Evolutionary conservation across 2,888 invertebrate species (phyloP).

Genomic region (Tachina fera): DNA sequence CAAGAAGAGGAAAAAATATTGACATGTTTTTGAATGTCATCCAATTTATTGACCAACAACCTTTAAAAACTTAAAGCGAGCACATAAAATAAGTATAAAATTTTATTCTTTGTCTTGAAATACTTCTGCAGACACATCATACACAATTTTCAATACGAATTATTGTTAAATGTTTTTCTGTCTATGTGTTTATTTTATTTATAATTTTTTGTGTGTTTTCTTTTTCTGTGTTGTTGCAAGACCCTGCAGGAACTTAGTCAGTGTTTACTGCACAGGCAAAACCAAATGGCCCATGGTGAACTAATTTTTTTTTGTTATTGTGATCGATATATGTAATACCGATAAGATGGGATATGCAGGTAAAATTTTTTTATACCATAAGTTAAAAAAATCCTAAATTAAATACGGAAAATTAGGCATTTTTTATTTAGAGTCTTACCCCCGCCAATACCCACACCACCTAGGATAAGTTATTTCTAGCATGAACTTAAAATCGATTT

Average conservation of each 20-base stretch:
- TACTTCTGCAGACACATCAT: background rate
- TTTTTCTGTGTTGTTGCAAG: background rate
- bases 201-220: background rate
- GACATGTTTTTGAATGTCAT: slow-evolving; percentile 63
- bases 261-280: background rate
- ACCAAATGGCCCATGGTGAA: slow-evolving; percentile 31
- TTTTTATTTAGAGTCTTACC: too few relatives aligned
- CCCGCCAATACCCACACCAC: too few relatives aligned
- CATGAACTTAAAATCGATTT: too few relatives aligned
- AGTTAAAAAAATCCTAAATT: too few relatives aligned
- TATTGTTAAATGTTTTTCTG: background rate
- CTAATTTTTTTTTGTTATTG: slow-evolving; percentile 33
- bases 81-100: background rate
- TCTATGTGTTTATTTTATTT: slow-evolving; percentile 1
- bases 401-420: too few relatives aligned
- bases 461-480: too few relatives aligned
- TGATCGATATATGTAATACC: slow-evolving; percentile 5
- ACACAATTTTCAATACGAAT: background rate
- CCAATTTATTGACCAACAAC: slow-evolving; percentile 59
- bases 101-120: background rate
- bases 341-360: too few relatives aligned
- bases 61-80: slow-evolving; percentile 18
- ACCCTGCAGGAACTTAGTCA: slow-evolving; percentile 3
- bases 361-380: too few relatives aligned
- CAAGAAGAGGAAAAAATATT: slow-evolving; percentile 37